Conservation (phyloP, 2,888 invertebrate genomes). For the Xylota sylvarum region DNA sequence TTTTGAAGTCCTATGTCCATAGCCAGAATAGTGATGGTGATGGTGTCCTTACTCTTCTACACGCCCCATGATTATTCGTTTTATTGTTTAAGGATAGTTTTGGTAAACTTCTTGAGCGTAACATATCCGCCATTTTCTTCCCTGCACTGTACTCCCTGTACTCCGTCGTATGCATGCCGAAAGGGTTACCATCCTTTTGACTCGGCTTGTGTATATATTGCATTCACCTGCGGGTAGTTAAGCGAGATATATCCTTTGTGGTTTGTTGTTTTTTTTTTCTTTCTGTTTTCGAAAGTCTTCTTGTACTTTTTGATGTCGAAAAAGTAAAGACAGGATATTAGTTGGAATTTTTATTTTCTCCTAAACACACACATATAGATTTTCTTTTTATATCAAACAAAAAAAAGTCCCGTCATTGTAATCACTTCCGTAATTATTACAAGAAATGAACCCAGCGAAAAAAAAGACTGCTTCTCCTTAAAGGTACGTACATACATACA, state of each 20-base stretch:
- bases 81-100: conserved; percentile 70
- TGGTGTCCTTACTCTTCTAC: conserved; percentile 19
- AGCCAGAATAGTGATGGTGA: neutral
- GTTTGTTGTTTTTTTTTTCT: conserved; percentile 6
- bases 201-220: neutral
- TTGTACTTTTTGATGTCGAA: neutral
- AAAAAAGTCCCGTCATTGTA: conserved; percentile 27
- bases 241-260: conserved; percentile 36
- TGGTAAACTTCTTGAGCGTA: conserved; percentile 54
- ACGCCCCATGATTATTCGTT: conserved; percentile 70
- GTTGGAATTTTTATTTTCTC: neutral
- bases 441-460: neutral
- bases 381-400: too few relatives aligned
- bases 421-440: conserved; percentile 52
- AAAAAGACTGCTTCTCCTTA: neutral
- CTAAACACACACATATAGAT: neutral
- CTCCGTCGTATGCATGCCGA: neutral
- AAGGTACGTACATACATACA: conserved; percentile 16
- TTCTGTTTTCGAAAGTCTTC: conserved; percentile 28
- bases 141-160: neutral
- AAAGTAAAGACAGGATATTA: conserved; percentile 3
- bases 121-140: conserved; percentile 47
- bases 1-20: conserved; percentile 35
- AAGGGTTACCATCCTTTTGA: conserved; percentile 32
- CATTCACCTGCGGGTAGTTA: conserved; percentile 51